These are phyloP conservation scores for Lithobates pipiens DNA, from an alignment of 2,797 vertebrate genomes.

Conservation along the genomic window DNA sequence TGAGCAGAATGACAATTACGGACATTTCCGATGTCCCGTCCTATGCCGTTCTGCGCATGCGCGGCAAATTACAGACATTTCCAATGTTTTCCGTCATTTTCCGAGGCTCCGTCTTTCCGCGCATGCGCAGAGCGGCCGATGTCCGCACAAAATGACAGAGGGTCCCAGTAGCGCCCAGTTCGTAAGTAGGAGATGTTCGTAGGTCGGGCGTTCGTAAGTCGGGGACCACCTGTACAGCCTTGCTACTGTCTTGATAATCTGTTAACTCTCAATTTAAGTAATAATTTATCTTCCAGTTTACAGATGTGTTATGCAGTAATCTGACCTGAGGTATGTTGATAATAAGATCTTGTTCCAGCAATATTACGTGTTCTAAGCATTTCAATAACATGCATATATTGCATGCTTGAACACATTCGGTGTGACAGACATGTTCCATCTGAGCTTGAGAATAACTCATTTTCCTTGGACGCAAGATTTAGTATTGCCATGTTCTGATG, in stretches of 20 bases:
- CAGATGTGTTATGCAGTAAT: not conserved
- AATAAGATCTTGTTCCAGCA: not conserved
- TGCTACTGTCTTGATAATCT: not conserved
- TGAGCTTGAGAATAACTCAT: not conserved
- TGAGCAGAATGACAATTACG: too few relatives aligned
- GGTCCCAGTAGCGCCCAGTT: too few relatives aligned
- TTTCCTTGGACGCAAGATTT: not conserved
- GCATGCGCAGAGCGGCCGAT: too few relatives aligned
- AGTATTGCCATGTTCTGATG: not conserved
- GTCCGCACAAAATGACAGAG: too few relatives aligned
- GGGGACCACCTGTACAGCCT: not conserved
- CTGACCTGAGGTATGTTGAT: not conserved
- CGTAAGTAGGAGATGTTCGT: too few relatives aligned
- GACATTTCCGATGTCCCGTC: too few relatives aligned
- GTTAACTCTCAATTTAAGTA: not conserved
- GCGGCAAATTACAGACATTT: too few relatives aligned
- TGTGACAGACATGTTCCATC: too few relatives aligned
- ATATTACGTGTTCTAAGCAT: not conserved
- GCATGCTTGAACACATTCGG: conserved; percentile 2
- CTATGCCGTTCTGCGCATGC: too few relatives aligned
- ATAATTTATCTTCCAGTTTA: not conserved
- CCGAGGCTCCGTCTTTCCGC: too few relatives aligned
- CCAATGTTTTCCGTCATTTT: too few relatives aligned
- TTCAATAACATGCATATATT: not conserved
- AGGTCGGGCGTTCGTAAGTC: too few relatives aligned